These are phyloP conservation scores for Disparrhopalites patrizii DNA, from an alignment of 2,888 invertebrate genomes.

Conservation along the genomic window DNA sequence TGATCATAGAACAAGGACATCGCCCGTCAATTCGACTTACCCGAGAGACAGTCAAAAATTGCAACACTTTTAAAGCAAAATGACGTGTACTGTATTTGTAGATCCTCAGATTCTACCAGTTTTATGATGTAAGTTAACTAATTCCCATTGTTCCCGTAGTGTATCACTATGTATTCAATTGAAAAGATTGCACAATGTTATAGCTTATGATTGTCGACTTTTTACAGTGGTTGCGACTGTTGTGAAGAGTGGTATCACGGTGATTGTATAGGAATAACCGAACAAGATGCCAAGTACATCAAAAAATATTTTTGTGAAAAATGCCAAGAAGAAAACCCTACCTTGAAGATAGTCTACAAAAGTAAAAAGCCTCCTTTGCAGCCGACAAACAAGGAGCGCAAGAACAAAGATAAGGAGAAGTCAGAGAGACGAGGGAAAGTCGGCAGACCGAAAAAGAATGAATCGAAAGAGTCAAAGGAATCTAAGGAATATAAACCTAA, in stretches of 20 bases:
- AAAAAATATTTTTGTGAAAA: slow-evolving; percentile 86
- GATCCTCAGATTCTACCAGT: slow-evolving; percentile 85
- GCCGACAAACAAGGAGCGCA: slow-evolving; percentile 35
- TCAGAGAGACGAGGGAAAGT: slow-evolving; percentile 45
- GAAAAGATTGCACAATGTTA: no score
- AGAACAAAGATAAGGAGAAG: slow-evolving; percentile 48
- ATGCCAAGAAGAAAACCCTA: slow-evolving; percentile 77
- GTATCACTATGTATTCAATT: no score
- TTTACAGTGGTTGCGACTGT: slow-evolving; percentile 80
- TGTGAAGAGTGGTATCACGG: slow-evolving; percentile 99
- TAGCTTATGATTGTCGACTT: slow-evolving; percentile 10
- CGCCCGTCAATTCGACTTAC: slow-evolving; percentile 80
- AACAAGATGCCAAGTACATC: slow-evolving; percentile 86
- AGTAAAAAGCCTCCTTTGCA: slow-evolving; percentile 48
- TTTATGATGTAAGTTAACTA: slow-evolving; percentile 78
- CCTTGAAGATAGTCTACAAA: slow-evolving; percentile 57
- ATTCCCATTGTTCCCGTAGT: no score
- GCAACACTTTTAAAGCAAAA: slow-evolving; percentile 81
- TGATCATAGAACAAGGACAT: slow-evolving; percentile 54
- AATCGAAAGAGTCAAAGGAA: slow-evolving; percentile 4
- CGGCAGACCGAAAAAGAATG: slow-evolving; percentile 38
- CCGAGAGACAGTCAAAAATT: slow-evolving; percentile 85
- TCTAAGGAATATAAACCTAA: not conserved
- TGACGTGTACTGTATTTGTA: slow-evolving; percentile 90
- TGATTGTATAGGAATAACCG: slow-evolving; percentile 92